Conservation (phyloP, 1,140 invertebrate genomes). For the Papilio dardanus region DNA sequence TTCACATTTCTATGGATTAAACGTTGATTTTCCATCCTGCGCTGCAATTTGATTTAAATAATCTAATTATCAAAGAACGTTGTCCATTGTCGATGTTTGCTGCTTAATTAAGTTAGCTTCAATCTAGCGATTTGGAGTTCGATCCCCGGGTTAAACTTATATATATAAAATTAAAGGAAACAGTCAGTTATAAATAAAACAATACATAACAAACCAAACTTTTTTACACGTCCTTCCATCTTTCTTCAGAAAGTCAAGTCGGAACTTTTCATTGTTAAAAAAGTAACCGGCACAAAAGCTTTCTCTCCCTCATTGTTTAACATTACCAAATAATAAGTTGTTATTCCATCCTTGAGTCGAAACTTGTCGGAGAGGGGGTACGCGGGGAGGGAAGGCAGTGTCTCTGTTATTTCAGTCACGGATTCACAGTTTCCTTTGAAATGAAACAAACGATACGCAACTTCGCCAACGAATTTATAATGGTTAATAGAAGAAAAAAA, state of each 20-base stretch:
- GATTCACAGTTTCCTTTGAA: conserved; percentile 33
- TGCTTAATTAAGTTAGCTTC: not conserved
- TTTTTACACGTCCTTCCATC: not conserved
- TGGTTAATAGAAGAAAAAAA: conserved; percentile 5
- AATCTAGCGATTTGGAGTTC: too few species aligned
- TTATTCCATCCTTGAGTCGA: not conserved
- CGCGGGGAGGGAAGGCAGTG: not conserved
- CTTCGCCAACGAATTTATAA: conserved; percentile 17
- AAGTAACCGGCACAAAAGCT: conserved; percentile 8
- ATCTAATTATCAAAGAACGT: not conserved
- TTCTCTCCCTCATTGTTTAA: not conserved
- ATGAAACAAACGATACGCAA: conserved; percentile 28
- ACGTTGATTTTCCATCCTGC: conserved; percentile 18
- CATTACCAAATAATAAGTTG: conserved; percentile 25
- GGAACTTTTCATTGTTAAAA: conserved; percentile 9
- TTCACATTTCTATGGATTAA: conserved; percentile 17
- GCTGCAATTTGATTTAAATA: not conserved
- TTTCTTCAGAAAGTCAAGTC: not conserved
- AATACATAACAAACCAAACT: not conserved
- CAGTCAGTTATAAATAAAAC: not conserved
- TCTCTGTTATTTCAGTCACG: conserved; percentile 35
- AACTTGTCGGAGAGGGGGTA: not conserved
- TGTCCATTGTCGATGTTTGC: not conserved
- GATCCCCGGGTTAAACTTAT: too few species aligned
- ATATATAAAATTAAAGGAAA: too few species aligned